phyloP scores from a whole-genome alignment of 1,140 invertebrate species.

The Drosophila punjabiensis region DNA sequence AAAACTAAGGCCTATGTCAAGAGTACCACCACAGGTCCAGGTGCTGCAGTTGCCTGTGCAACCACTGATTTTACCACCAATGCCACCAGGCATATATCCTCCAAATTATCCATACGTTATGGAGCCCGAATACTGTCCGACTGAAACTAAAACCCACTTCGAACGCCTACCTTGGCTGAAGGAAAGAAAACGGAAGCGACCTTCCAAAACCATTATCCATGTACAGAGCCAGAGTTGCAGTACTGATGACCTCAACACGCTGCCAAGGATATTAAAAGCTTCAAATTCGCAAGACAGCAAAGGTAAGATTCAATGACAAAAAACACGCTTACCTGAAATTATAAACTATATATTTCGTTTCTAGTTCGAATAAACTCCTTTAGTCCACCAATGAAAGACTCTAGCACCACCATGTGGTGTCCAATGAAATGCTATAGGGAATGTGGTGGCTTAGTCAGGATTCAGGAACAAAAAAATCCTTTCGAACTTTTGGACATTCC shows the following conservation, averaged over 20 bases:
- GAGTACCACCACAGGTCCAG: constrained; percentile 1
- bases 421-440: constrained; percentile 12
- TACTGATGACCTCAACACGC: constrained; percentile 26
- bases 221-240: constrained; percentile 26
- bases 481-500: too few species aligned
- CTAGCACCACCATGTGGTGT: constrained; percentile 61
- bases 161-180: constrained; percentile 6
- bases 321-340: neutral
- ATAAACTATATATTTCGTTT: neutral
- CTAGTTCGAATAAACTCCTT: neutral
- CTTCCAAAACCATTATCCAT: neutral
- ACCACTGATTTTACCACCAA: constrained; percentile 41
- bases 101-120: neutral
- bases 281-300: neutral
- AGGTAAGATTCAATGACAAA: neutral
- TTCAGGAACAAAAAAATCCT: neutral
- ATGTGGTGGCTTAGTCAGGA: neutral
- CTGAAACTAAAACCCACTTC: neutral
- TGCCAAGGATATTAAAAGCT: constrained; percentile 25
- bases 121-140: neutral
- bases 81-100: neutral
- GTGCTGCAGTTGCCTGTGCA: constrained; percentile 47
- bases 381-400: constrained; percentile 18
- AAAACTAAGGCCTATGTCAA: neutral
- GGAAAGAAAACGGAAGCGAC: constrained; percentile 33